Evolutionary conservation across 2,113 vertebrate species (phyloP), one percentile per base, ranked within the genome.

Genomic region (Colistium nudipinnis): DNA sequence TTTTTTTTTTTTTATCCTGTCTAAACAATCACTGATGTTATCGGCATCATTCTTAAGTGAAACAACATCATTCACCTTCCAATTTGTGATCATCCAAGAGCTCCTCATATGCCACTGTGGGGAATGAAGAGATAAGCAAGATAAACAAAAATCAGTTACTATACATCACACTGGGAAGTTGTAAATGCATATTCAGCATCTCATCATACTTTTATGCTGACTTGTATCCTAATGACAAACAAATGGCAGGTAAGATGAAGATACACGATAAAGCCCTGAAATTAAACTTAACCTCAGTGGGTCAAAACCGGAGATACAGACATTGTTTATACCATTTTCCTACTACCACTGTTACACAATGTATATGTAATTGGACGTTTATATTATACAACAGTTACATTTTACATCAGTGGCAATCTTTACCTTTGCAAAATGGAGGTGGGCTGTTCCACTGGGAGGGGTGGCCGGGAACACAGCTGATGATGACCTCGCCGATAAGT

Each of bases 361-460:
- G n/a, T n/a, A n/a, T n/a, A n/a, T n/a, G n/a, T n/a, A n/a, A n/a
- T n/a, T n/a, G n/a, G n/a, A n/a, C n/a, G n/a, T n/a, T n/a, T n/a
- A n/a, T n/a, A n/a, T n/a, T n/a, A n/a, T n/a, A n/a, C n/a, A n/a
- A n/a, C n/a, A n/a, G n/a, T n/a, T n/a, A n/a, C n/a, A n/a, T n/a
- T n/a, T n/a, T n/a, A n/a, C n/a, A n/a, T n/a, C n/a, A n/a, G n/a
- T 27, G 8, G 52, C 13, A n/a, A 72, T 7, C 12, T 39, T 80
- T 67, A 96, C 96, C 96, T 95, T 97, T 96, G 90, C 96, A 97
- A 73, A 96, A 95, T 0, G 96, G 96, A 1, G 95, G 95, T 16
- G 95, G 95, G 88, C 93, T 96, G 91, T 94, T 97, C 96, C 96
- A 97, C 82, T 95, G 95, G 17, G 96, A 96, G 4, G 96, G 96